A percentile compares a stretch with the other conserved stretches of the same genome.
These are phyloP conservation scores for Gortyna flavago DNA, from an alignment of 2,888 invertebrate species.

Conservation along the genomic window DNA sequence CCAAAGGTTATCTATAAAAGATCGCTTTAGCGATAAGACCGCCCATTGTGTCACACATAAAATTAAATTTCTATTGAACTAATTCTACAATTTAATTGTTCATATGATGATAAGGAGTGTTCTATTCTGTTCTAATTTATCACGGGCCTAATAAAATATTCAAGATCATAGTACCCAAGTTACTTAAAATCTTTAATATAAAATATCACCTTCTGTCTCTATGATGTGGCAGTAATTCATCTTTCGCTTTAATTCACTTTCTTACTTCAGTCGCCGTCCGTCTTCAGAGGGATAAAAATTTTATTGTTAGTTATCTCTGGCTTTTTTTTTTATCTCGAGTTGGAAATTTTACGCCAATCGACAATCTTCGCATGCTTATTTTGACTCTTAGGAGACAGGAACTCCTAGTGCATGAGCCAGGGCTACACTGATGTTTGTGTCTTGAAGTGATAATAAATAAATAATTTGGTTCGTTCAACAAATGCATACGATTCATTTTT, in stretches of 20 bases:
- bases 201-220: conserved; percentile 42
- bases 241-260: conserved; percentile 49
- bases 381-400: no score
- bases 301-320: conserved; percentile 33
- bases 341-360: background rate
- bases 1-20: no score
- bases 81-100: background rate
- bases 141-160: conserved; percentile 31
- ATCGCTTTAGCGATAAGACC: background rate
- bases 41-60: background rate
- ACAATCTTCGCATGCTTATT: no score
- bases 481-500: no score
- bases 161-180: conserved; percentile 9
- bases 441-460: no score
- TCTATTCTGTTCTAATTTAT: conserved; percentile 8
- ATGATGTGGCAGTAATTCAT: conserved; percentile 47
- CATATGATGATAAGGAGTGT: background rate
- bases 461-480: no score
- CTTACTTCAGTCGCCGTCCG: conserved; percentile 14
- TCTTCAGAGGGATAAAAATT: conserved; percentile 34
- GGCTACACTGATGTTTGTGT: no score
- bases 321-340: conserved; percentile 17
- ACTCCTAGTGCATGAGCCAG: no score
- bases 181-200: conserved; percentile 29
- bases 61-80: background rate